These are phyloP conservation scores for Takifugu rubripes DNA, from an alignment of 2,797 vertebrate species.

Conservation along the genomic window DNA sequence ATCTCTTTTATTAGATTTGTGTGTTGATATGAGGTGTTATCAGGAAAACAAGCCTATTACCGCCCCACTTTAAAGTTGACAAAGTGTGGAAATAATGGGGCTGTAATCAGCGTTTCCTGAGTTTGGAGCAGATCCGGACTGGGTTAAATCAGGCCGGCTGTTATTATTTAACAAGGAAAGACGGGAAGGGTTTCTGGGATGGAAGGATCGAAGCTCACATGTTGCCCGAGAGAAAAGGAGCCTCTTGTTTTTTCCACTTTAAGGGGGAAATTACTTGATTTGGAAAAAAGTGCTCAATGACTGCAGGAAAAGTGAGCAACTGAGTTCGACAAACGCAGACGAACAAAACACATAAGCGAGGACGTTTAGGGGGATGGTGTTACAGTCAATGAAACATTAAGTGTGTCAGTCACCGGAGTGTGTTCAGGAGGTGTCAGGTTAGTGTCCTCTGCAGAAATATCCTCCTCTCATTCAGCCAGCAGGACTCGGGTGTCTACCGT, in stretches of 20 bases:
- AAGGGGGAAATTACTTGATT: conserved; percentile 10
- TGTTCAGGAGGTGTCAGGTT: conserved; percentile 63
- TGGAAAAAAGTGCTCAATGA: background rate
- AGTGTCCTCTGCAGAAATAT: conserved; percentile 7
- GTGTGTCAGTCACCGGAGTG: conserved; percentile 48
- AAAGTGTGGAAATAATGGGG: conserved; percentile 42
- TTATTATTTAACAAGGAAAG: conserved; percentile 40
- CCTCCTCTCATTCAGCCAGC: background rate
- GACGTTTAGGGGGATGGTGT: conserved; percentile 21
- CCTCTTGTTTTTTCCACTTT: conserved; percentile 1
- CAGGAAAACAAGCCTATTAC: conserved; percentile 15
- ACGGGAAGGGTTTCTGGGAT: background rate
- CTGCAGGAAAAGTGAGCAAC: conserved; percentile 24
- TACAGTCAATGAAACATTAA: conserved; percentile 66
- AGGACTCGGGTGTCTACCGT: background rate
- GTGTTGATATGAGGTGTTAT: conserved; percentile 24
- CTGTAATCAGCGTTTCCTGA: conserved; percentile 44
- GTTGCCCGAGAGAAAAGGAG: conserved; percentile 11
- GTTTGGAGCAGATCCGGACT: conserved; percentile 20
- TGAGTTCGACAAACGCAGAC: background rate
- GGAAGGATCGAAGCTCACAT: conserved; percentile 6
- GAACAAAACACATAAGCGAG: conserved; percentile 19
- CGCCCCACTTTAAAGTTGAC: conserved; percentile 28
- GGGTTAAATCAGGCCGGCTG: conserved; percentile 38
- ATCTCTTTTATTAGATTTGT: conserved; percentile 21